Evolutionary conservation across 1,140 invertebrate species (phyloP), one percentile per base, ranked within the genome.

Genomic region (Apis dorsata): DNA sequence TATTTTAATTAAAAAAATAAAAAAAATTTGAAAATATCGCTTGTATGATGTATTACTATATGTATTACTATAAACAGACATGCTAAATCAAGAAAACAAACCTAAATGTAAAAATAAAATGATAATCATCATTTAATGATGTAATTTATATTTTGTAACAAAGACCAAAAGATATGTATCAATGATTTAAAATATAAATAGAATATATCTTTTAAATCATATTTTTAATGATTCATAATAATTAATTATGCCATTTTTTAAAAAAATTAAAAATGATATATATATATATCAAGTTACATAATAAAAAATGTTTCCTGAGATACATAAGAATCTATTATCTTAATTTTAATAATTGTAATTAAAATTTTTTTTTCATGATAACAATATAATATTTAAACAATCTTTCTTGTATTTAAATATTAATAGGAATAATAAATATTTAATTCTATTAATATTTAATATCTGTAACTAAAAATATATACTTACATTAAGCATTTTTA

Each of bases 131-230:
- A 53, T 78, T 78, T 55, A 69, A 66, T n/a, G 21, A 79, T 71
- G 68, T 83, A 83, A 83, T 79, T 78, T 79, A 65, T 71, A 79
- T 71, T 83, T 83, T 79, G 68, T 83, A 83, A 79, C 24, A 69
- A 70, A 79, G 51, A 51, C 55, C 17, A 24, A 55, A 34, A 72
- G 17, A 34, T 55, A 9, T 70, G 51, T 79, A 78, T 78, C 28
- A 59, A 59, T 70, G 53, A 8, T 51, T 72, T 44, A 57, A 83
- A 79, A 28, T 44, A 28, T 79, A 65, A 65, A 83, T 79, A 57
- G 57, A 78, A 59, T 21, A 70, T 60, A 28, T 28, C 28, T 70
- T 83, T 79, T 59, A 65, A 72, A 78, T 77, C 21, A 83, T 34
- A 70, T 70, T 65, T 75, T 71, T 83, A 71, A 78, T 78, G 44